Base-by-base conservation (phyloP, 2,888 invertebrate genomes). In the Temnothorax unifasciatus region DNA sequence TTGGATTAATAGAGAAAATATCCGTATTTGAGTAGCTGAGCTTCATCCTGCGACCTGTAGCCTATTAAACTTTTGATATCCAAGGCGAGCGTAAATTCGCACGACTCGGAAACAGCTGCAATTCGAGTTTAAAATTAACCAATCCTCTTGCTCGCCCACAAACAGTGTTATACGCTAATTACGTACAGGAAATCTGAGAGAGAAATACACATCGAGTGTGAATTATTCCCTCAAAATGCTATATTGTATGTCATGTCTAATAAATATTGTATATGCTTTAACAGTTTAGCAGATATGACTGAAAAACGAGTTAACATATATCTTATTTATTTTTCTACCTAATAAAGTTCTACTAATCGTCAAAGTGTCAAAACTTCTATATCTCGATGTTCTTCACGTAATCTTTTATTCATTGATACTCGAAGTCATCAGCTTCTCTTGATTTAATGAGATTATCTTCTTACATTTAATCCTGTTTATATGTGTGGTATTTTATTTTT, bases 41-140 rank as follows among this genome's bases (percentile, higher is more conserved):
- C 11, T 69, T 41, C 41, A 57, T 44, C 15, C 9, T 34, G 11
- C 54, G 71, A 77, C 15, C 68, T 57, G 52, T 63, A 77, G 73
- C 54, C 41, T 71, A 77, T 77, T 69, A 77, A 77, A 77, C 77
- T 77, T 77, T 77, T 77, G 54, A 71, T 71, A 77, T 77, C 13
- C 71, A 71, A 71, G 69, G 29, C 41, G 41, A 69, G 73, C 0
- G 3, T 77, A 69, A 77, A 52, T 69, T 69, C 15, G 54, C 41
- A 71, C 15, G 77, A 77, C 18, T 18, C 38, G 9, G 52, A 54
- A 29, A 71, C 54, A 77, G 71, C 57, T 57, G 44, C 11, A 15
- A 77, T 69, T 77, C 73, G 54, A 77, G 77, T 77, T 77, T 69
- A 29, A 77, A 77, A 57, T 77, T 77, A 77, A 77, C 44, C 54